These are phyloP conservation scores for Motacilla tschutschensis DNA, from an alignment of 2,113 vertebrate genomes.

Conservation along the genomic window DNA sequence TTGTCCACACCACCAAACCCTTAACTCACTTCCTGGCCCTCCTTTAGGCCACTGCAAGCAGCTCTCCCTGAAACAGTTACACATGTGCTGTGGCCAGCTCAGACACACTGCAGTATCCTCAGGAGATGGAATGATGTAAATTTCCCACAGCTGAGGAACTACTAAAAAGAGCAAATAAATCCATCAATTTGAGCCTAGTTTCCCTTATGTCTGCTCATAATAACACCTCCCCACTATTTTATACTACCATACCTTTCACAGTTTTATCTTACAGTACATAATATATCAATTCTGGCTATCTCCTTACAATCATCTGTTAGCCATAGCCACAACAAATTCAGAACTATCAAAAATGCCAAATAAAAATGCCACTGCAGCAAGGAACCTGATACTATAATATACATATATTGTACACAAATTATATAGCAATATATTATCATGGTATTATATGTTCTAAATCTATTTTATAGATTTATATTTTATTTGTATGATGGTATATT, in stretches of 20 bases:
- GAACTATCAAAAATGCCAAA: background rate
- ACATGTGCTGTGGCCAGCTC: accelerated
- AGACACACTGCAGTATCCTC: background rate
- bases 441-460: background rate
- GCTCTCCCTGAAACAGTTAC: background rate
- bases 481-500: background rate
- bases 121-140: background rate
- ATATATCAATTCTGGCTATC: background rate
- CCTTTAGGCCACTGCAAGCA: background rate
- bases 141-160: background rate
- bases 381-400: background rate
- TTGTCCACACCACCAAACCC: background rate
- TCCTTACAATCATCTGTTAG: background rate
- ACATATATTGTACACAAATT: background rate
- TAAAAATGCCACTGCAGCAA: background rate
- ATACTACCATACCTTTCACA: background rate
- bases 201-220: background rate
- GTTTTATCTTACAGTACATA: background rate
- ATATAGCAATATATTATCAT: background rate
- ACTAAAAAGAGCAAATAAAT: background rate
- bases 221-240: background rate
- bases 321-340: background rate
- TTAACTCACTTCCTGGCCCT: background rate
- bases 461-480: background rate
- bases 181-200: background rate